Evolutionary conservation across 2,888 invertebrate genomes (phyloP).

Genomic region (Polylopha cassiicola): DNA sequence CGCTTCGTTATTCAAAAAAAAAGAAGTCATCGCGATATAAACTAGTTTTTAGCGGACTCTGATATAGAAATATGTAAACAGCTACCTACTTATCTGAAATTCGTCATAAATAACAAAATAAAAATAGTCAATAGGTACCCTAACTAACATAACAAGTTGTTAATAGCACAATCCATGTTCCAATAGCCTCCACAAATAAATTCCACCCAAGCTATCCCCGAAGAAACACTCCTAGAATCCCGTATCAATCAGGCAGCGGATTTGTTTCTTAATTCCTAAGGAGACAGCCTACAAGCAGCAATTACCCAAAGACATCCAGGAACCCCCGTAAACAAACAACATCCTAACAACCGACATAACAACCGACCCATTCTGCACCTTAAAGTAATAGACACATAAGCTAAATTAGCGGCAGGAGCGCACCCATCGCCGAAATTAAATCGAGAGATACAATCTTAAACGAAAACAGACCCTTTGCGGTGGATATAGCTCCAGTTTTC

Average conservation of each 20-base stretch:
- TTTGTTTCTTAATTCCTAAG: slow-evolving; percentile 70
- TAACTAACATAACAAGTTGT: too few relatives aligned
- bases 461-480: slow-evolving; percentile 38
- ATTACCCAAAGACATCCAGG: slow-evolving; percentile 56
- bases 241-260: slow-evolving; percentile 70
- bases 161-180: too few relatives aligned
- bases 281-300: slow-evolving; percentile 73
- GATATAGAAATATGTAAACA: too few relatives aligned
- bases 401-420: background rate
- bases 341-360: slow-evolving; percentile 23
- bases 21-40: too few relatives aligned
- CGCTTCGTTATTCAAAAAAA: too few relatives aligned
- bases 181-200: too few relatives aligned
- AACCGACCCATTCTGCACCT: background rate
- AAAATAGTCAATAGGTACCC: too few relatives aligned
- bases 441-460: slow-evolving; percentile 27
- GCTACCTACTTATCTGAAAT: too few relatives aligned
- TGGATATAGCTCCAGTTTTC: slow-evolving; percentile 34
- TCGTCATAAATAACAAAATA: too few relatives aligned
- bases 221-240: slow-evolving; percentile 31
- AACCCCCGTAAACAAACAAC: slow-evolving; percentile 29
- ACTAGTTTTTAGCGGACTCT: too few relatives aligned
- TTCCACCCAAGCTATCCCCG: slow-evolving; percentile 5
- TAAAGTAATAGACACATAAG: slow-evolving; percentile 1
- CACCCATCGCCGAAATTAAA: slow-evolving; percentile 40